phyloP scores from a whole-genome alignment of 92 coral and sea anemone species.

The Porites evermanni region DNA sequence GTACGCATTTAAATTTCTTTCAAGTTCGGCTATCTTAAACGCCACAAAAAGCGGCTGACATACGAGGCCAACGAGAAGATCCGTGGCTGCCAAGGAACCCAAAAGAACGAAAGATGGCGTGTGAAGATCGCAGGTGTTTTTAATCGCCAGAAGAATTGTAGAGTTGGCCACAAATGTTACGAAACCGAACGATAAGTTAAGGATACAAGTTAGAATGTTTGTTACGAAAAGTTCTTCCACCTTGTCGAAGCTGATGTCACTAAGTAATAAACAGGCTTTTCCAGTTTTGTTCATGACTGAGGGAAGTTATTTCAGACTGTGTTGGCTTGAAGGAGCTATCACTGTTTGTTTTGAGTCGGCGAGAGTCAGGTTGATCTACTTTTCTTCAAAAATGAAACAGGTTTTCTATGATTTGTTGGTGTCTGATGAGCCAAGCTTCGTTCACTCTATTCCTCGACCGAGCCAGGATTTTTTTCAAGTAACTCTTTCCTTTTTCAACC shows the following conservation, averaged over 20 bases:
- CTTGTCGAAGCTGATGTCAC: neutral
- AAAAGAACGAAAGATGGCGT: conserved; percentile 45
- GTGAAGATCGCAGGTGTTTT: neutral
- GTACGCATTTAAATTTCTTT: neutral
- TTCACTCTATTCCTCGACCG: no score
- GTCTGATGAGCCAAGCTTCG: no score
- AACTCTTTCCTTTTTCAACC: no score
- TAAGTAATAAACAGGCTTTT: neutral
- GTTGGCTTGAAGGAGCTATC: neutral
- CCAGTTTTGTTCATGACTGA: conserved; percentile 1
- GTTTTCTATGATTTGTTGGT: neutral
- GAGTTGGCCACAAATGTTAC: conserved; percentile 7
- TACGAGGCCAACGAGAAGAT: conserved; percentile 40
- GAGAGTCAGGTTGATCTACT: neutral
- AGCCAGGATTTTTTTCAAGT: no score
- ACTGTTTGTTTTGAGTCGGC: neutral
- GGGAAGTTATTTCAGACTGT: neutral
- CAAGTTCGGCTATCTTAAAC: conserved; percentile 29
- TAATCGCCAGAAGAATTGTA: conserved; percentile 2
- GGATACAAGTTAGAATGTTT: neutral
- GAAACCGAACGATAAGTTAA: conserved; percentile 30
- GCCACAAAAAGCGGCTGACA: conserved; percentile 43
- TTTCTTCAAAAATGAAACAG: neutral
- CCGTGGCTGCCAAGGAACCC: conserved; percentile 30
- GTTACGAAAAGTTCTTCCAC: neutral